These are phyloP conservation scores for Sinocyclocheilus anshuiensis DNA, from an alignment of 2,113 vertebrate genomes.

Conservation along the genomic window DNA sequence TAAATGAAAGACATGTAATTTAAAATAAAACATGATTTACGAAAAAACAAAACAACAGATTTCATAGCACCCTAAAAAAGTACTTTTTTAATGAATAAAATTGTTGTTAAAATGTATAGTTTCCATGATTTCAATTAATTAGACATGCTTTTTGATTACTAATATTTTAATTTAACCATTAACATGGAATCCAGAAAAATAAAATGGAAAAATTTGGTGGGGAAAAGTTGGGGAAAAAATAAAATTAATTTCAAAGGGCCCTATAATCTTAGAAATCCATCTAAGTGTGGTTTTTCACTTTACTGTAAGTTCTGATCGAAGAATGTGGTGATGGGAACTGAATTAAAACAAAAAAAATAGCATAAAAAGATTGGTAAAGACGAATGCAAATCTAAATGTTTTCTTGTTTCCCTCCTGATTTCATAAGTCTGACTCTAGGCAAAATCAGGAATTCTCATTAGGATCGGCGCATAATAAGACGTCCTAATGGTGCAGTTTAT, in stretches of 20 bases:
- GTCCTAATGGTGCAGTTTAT: slow-evolving; percentile 33
- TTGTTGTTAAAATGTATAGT: too few relatives aligned
- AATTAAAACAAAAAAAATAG: not conserved
- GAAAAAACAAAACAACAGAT: too few relatives aligned
- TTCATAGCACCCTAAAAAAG: not conserved
- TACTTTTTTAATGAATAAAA: not conserved
- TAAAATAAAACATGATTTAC: too few relatives aligned
- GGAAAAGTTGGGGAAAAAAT: too few relatives aligned
- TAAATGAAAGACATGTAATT: too few relatives aligned
- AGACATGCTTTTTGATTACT: not conserved
- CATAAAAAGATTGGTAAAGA: not conserved
- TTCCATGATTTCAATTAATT: not conserved
- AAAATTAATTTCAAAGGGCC: too few relatives aligned
- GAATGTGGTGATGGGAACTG: not conserved
- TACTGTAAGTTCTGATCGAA: not conserved
- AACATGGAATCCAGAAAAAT: not conserved
- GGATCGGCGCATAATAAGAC: slow-evolving; percentile 18
- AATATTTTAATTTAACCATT: not conserved
- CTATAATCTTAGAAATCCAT: too few relatives aligned
- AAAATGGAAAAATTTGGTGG: too few relatives aligned
- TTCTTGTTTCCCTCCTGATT: slow-evolving; percentile 2
- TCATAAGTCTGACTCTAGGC: not conserved
- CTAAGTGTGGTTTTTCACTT: too few relatives aligned
- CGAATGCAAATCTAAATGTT: not conserved
- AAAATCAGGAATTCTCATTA: slow-evolving; percentile 47